Base-by-base conservation (phyloP, 2,888 invertebrate species). In the Pediacus dermestoides region DNA sequence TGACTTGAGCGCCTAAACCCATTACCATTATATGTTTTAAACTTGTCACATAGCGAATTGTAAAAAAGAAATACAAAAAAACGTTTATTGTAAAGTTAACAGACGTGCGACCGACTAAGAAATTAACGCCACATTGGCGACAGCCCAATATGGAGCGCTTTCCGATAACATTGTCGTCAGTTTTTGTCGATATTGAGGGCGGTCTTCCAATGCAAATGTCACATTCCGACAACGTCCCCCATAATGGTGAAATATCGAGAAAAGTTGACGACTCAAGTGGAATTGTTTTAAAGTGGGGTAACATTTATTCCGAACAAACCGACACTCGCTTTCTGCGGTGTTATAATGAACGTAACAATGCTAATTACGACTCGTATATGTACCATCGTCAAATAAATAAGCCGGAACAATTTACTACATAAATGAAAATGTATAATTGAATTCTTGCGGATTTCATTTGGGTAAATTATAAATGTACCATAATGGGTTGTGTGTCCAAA, bases 11-110 rank as follows among this genome's bases (percentile, higher is more conserved):
- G 45, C 45, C 40, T 30, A 25, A 26, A 32, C 33, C 47, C 48
- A 53, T 57, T 56, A 55, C 48, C 39, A 44, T 54, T 51, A 50
- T 48, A 49, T 46, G 51, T 53, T 52, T 48, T 46, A 46, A 46
- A 28, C 13, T 28, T 28, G 28, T 28, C 28, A 13, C n/a, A 28
- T 28, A 28, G 10, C 23, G 9, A 23, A 10, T 23, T 10, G 23
- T 9, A n/a, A 23, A 23, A 10, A 23, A 23, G 10, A 23, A 23
- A 23, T 23, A 23, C 23, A 9, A 23, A 23, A 23, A 23, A 23
- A 9, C n/a, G 10, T 9, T 3, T 23, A 10, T n/a, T 23, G 23
- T 23, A 23, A 23, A 23, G 3, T 23, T 23, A 23, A 7, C 10
- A 23, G 3, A 4, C 8, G n/a, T 23, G 4, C 3, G 9, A 3